Evolutionary conservation across 2,797 vertebrate genomes (phyloP).

Genomic region (Gymnothorax reevesii): DNA sequence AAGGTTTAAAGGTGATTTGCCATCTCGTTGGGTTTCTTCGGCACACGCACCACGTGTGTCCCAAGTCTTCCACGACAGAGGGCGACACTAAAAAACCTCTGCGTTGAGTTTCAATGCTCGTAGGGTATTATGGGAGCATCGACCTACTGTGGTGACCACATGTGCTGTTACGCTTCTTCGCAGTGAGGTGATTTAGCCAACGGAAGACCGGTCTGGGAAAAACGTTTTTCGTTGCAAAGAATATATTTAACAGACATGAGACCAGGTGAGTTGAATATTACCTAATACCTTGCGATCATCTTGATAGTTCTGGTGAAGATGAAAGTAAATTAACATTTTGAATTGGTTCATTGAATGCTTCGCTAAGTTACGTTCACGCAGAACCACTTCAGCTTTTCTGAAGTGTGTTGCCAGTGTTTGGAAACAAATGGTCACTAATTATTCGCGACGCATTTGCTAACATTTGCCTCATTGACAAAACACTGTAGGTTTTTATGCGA

Average conservation of each 20-base stretch:
- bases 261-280: constrained; percentile 41
- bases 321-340: neutral
- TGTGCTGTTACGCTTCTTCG: neutral
- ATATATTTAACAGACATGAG: constrained; percentile 30
- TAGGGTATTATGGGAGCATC: constrained; percentile 41
- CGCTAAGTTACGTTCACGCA: neutral
- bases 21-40: neutral
- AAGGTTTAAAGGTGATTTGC: neutral
- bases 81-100: constrained; percentile 18
- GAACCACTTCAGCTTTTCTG: neutral
- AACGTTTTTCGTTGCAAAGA: neutral
- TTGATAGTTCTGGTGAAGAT: neutral
- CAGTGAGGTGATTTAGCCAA: neutral
- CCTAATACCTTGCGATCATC: neutral
- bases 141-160: neutral
- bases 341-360: neutral
- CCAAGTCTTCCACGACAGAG: constrained; percentile 30
- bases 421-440: neutral
- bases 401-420: neutral
- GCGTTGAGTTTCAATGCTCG: neutral
- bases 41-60: neutral
- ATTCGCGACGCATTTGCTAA: neutral
- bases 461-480: neutral
- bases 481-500: neutral
- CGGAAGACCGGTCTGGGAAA: neutral